Evolutionary conservation across 2,797 vertebrate genomes (phyloP).

Genomic region (Hypotaenidia okinawae): DNA sequence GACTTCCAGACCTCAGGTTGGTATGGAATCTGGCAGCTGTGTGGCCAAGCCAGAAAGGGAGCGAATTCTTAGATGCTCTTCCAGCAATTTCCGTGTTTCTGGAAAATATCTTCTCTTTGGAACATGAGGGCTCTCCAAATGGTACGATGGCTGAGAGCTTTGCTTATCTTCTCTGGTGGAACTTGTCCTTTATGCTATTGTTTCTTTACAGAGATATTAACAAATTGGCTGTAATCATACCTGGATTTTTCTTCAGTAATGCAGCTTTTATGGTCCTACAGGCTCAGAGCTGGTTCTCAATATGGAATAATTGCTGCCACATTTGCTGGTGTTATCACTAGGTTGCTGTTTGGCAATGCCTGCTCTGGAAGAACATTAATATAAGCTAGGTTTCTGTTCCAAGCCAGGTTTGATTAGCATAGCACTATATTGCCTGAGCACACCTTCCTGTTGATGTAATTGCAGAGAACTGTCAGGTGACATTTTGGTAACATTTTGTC

Average conservation of each 20-base stretch:
- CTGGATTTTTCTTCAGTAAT: conserved; percentile 32
- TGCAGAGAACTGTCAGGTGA: background rate
- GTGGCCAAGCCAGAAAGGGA: background rate
- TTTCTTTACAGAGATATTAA: conserved; percentile 26
- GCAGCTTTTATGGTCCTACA: conserved; percentile 35
- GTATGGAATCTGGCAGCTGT: background rate
- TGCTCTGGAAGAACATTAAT: conserved; percentile 27
- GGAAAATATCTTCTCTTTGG: background rate
- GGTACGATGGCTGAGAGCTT: background rate
- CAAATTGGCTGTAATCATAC: background rate
- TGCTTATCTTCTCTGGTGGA: background rate
- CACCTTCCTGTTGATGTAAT: background rate
- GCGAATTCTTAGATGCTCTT: background rate
- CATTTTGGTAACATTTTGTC: background rate
- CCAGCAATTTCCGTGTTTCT: background rate
- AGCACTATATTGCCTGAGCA: background rate
- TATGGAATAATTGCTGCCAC: conserved; percentile 2
- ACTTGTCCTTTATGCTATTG: conserved; percentile 5
- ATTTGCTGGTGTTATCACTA: background rate
- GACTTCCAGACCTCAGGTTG: conserved; percentile 90
- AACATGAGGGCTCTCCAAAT: background rate
- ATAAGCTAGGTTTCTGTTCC: conserved; percentile 23
- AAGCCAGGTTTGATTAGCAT: background rate
- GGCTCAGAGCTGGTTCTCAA: background rate
- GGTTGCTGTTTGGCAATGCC: background rate